Base-by-base conservation (phyloP, 2,113 vertebrate genomes). In the Meleagris gallopavo region DNA sequence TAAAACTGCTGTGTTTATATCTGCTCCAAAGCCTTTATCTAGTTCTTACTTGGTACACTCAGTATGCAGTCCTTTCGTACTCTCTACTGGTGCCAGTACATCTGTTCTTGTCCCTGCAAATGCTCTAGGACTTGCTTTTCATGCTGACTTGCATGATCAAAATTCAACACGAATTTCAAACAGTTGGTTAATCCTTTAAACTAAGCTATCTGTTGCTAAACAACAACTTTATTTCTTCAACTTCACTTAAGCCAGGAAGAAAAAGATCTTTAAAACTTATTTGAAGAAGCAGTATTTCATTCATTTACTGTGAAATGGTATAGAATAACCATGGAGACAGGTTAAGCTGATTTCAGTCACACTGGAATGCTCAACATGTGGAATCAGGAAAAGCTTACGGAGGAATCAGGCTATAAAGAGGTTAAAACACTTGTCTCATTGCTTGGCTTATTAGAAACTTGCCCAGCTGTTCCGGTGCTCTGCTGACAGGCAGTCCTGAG, bases 401-500 rank as follows among this genome's bases (percentile, higher is more conserved):
- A 81, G 15, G 38, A 83, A 82, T 15, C 8, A 78, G n/a, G 13
- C 6, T 45, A 13, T 11, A 25, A 61, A 61, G 13, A 78, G 9
- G 4, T 79, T 67, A 25, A 76, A 69, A 71, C 13, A 32, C 24
- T 48, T 86, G 25, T n/a, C 52, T 80, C 25, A 22, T 34, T 60
- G 57, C 2, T 14, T 40, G 16, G 11, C 25, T 64, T 86, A 34
- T 36, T 29, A 43, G 7, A 78, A 58, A 95, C 98, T 98, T 70
- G 99, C 99, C 98, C 98, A 38, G 95, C 88, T 24, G 97, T 96
- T 41, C 96, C 97, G 2, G 86, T 61, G 11, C 95, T 94, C 87
- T 97, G 94, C 77, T 96, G 98, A 94, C 98, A 98, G 64, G 97
- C 97, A 5, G 60, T 74, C 58, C 92, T 98, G 76, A 98, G 97